These are phyloP conservation scores for Notothenia coriiceps DNA, from an alignment of 2,113 vertebrate genomes.

Conservation along the genomic window DNA sequence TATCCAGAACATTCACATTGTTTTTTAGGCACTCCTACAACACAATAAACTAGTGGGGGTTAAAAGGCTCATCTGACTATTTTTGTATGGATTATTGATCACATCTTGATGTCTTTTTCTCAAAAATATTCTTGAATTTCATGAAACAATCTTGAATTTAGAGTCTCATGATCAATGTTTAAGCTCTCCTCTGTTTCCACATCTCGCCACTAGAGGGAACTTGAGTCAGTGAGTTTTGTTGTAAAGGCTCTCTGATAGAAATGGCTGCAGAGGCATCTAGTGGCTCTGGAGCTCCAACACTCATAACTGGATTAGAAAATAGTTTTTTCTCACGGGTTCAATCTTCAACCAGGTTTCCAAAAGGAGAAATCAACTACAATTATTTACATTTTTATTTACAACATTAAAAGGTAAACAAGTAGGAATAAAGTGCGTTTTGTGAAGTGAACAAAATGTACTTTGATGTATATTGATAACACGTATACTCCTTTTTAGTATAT, in stretches of 20 bases:
- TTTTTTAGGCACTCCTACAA: not conserved
- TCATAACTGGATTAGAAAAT: not conserved
- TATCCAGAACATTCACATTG: not conserved
- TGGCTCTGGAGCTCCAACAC: slow-evolving; percentile 25
- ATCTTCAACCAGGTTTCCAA: not conserved
- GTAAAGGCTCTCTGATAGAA: not conserved
- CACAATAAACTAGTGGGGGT: not conserved
- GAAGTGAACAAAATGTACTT: not conserved
- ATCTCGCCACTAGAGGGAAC: not conserved
- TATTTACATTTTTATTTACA: slow-evolving; percentile 79
- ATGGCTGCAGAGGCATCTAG: slow-evolving; percentile 66
- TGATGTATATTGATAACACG: not conserved
- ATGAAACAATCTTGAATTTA: not conserved
- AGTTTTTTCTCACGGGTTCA: not conserved
- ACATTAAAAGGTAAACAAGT: slow-evolving; percentile 66
- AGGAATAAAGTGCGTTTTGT: slow-evolving; percentile 76
- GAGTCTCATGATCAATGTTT: not conserved
- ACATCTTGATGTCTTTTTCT: not conserved
- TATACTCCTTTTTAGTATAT: not conserved
- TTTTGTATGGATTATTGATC: not conserved
- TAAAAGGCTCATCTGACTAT: not conserved
- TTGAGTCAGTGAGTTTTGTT: not conserved
- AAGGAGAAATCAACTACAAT: slow-evolving; percentile 21
- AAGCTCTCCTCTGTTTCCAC: not conserved
- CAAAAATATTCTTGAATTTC: not conserved